A percentile compares a stretch with the other conserved stretches of the same genome.
phyloP scores from a whole-genome alignment of 64 coral and sea anemone species.

The Catalaphyllia jardinei region DNA sequence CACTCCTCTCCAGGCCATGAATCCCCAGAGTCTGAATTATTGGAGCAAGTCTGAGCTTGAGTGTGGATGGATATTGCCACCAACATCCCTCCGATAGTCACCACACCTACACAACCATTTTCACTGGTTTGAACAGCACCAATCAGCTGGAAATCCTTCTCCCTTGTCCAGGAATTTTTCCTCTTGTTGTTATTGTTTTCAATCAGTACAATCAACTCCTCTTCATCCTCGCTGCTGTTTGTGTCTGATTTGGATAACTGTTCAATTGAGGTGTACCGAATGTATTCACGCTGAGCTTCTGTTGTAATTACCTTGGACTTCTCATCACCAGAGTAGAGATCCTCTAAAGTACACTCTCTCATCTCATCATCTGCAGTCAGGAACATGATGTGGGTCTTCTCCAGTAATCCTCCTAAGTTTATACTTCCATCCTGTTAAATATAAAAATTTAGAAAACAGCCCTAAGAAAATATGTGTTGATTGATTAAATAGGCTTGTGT shows the following conservation, averaged over 20 bases:
- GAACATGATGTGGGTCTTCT: conserved; percentile 93
- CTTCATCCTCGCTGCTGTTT: conserved; percentile 66
- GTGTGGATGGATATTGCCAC: conserved; percentile 79
- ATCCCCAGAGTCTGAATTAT: conserved; percentile 78
- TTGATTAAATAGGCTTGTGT: too few species aligned
- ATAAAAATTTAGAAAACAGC: neutral
- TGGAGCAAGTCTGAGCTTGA: conserved; percentile 31
- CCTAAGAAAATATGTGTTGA: too few species aligned
- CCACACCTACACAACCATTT: conserved; percentile 81
- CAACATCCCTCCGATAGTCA: conserved; percentile 59
- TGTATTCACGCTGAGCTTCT: conserved; percentile 94
- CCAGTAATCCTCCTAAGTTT: conserved; percentile 69
- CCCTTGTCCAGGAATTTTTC: conserved; percentile 37
- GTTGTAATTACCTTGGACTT: conserved; percentile 83
- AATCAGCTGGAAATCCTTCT: conserved; percentile 62
- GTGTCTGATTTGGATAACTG: conserved; percentile 39
- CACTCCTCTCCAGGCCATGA: conserved; percentile 75
- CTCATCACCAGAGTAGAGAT: conserved; percentile 62
- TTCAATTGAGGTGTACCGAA: conserved; percentile 85
- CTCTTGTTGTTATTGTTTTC: conserved; percentile 80
- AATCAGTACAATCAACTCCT: conserved; percentile 30
- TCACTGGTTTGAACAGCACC: conserved; percentile 76
- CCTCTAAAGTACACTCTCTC: conserved; percentile 80
- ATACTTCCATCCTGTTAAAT: conserved; percentile 74
- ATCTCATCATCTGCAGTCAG: conserved; percentile 72